Base-by-base conservation (phyloP, 2,113 vertebrate species). In the Chaenocephalus aceratus region DNA sequence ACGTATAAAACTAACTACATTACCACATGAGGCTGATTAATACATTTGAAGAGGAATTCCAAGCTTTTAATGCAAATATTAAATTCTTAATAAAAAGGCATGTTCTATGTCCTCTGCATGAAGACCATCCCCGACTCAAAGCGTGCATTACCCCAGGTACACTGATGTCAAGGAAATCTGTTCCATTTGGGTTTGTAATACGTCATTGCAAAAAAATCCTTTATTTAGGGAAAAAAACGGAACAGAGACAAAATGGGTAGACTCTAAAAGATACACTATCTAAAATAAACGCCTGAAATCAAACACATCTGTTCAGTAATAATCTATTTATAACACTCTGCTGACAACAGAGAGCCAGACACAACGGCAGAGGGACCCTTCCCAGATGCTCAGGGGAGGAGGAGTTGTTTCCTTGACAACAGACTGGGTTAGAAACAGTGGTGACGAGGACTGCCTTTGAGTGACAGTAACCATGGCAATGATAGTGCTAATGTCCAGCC, bases 381-480 rank as follows among this genome's bases (percentile, higher is more conserved):
- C 80, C 34, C 58, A 74, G 69, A 70, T 80, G 66, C 83, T 76
- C 75, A 26, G 14, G 59, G 75, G 75, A 68, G 86, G 54, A 81
- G 84, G 14, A 59, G 56, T 11, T 7, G 77, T 88, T 83, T 78
- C 78, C 82, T 65, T 85, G 79, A 85, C 77, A 90, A 90, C 79
- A 89, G 75, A 89, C 70, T 51, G 51, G 11, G 41, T 48, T 41
- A 61, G 79, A 79, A 73, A 82, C 26, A 64, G 58, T 52, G 54
- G 46, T 77, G 46, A 58, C 53, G 4, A 56, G 6, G 46, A 57
- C 65, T 79, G 84, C 84, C 76, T 26, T 81, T 70, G 70, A 90
- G 75, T 80, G 76, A 64, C 14, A 18, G 75, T 91, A 86, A 78
- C 92, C 65, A 74, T 83, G 86, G 79, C 48, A 66, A 87, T 64